These are phyloP conservation scores for Pelecanoides urinatrix DNA, from an alignment of 2,113 vertebrate species.

Conservation along the genomic window DNA sequence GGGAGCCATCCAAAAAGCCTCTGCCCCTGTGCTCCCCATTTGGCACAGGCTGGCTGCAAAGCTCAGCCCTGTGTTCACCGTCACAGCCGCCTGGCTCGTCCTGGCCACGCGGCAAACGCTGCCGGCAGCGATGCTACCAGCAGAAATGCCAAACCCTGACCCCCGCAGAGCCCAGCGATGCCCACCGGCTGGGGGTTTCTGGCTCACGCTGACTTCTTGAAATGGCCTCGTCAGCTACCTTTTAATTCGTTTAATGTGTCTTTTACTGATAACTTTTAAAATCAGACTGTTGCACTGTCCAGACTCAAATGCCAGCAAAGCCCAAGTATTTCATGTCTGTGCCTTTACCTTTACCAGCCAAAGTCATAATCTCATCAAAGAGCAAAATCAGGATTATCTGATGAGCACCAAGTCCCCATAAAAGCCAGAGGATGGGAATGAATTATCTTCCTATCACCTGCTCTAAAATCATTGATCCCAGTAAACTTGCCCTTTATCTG, in stretches of 20 bases:
- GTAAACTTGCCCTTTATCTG: not conserved
- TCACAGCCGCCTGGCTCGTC: rapidly evolving
- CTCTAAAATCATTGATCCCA: not conserved
- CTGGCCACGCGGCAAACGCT: not conserved
- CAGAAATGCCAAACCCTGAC: not conserved
- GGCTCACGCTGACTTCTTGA: not conserved
- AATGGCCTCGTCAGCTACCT: not conserved
- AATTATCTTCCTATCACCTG: not conserved
- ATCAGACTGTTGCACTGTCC: rapidly evolving
- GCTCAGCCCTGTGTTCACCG: not conserved
- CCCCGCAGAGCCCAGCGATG: rapidly evolving
- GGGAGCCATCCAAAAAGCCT: rapidly evolving
- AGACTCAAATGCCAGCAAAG: not conserved
- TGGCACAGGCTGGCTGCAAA: not conserved
- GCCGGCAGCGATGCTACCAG: not conserved
- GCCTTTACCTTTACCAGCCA: not conserved
- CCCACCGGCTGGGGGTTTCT: not conserved
- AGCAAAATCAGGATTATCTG: not conserved
- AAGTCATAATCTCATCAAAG: not conserved
- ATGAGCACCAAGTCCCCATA: not conserved
- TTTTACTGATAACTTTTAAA: not conserved
- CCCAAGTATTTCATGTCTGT: not conserved
- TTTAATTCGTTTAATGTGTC: not conserved
- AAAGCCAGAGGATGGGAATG: not conserved
- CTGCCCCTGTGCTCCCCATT: not conserved